Base-by-base conservation (phyloP, 2,797 vertebrate species). In the Euthynnus affinis region DNA sequence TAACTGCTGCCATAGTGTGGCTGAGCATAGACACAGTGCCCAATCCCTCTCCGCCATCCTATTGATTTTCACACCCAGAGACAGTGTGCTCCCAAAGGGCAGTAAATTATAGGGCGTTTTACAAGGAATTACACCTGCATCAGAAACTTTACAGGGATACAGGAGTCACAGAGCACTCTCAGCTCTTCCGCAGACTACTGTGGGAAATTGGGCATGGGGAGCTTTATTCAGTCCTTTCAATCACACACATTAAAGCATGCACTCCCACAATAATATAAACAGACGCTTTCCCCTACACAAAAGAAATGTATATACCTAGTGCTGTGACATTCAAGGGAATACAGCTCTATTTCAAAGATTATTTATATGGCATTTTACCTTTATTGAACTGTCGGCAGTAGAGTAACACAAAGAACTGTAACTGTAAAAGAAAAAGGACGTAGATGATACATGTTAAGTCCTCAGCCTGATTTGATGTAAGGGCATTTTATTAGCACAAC, bases 121-220 rank as follows among this genome's bases (percentile, higher is more conserved):
- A 97, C 95, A 96, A 94, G 82, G 96, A 98, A 98, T 97, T 97
- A 97, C 96, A 97, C 96, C 94, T 96, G 96, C 96, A 95, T 94
- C 92, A 94, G 96, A 97, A 97, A 98, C 96, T 97, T 97, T 96
- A 97, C 96, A 94, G 95, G 94, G 94, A 96, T 93, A 91, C 91
- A 92, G 94, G 94, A 96, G 96, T 93, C 96, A 91, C 42, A 83
- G 94, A 91, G 78, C 87, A 74, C 84, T 90, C 82, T 71, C 64
- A 13, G 56, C 75, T 81, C 69, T 65, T 69, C 78, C 49, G 66
- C 69, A 71, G 49, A 74, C 72, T 55, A 52, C 59, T 65, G 62
- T 32, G 53, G 76, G 46, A 83, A 81, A 75, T 64, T 77, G 83
- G 71, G 81, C 81, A 84, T 51, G 63, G 22, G 63, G 63, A 84